Conservation (phyloP, 2,113 vertebrate species). For the Acanthisitta chloris region DNA sequence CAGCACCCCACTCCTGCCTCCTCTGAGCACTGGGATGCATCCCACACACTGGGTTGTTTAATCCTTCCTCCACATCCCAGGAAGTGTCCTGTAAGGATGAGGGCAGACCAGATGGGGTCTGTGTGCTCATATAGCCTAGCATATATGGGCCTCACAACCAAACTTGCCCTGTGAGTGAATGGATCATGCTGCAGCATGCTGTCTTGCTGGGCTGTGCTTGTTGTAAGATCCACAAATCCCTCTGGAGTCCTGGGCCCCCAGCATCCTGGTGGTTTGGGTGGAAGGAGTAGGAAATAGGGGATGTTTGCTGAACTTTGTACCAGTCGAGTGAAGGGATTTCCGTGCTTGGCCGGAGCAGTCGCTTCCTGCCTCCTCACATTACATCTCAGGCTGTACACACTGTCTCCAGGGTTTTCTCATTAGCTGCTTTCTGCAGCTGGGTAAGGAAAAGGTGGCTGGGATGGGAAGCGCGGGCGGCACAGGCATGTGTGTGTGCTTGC, state of each 20-base stretch:
- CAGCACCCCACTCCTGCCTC: neutral
- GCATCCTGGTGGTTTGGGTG: neutral
- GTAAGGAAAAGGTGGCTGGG: neutral
- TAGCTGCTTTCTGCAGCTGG: constrained; percentile 26
- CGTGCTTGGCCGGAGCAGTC: neutral
- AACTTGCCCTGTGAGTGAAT: neutral
- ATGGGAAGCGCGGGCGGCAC: neutral
- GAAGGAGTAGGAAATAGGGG: neutral
- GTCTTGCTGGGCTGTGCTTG: neutral
- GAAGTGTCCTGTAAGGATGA: neutral
- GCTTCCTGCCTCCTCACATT: constrained; percentile 21
- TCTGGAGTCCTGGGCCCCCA: neutral
- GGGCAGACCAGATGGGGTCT: neutral
- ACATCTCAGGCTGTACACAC: neutral
- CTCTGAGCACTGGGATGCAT: neutral
- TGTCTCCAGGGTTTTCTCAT: neutral
- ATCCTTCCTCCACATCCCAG: neutral
- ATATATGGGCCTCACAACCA: neutral
- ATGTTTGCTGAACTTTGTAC: constrained; percentile 39
- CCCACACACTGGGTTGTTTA: neutral
- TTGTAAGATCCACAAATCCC: neutral
- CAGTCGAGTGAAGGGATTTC: neutral
- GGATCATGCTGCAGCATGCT: neutral
- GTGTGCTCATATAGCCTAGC: neutral
- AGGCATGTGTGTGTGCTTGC: neutral